These are phyloP conservation scores for Eupsilia transversa DNA, from an alignment of 2,888 invertebrate species.

Conservation along the genomic window DNA sequence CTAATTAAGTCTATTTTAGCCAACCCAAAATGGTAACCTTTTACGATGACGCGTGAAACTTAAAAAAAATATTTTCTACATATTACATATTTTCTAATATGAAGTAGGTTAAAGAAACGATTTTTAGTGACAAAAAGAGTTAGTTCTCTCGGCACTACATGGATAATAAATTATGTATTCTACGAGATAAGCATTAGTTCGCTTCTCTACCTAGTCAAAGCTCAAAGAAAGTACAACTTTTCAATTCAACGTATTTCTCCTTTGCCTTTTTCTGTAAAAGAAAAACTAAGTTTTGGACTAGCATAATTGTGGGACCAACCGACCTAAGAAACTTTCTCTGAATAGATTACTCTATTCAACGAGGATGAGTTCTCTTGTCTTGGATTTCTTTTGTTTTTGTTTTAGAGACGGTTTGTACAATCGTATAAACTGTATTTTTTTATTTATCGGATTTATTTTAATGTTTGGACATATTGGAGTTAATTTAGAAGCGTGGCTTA, in stretches of 20 bases:
- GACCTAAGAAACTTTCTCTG: conserved; percentile 52
- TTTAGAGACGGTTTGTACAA: conserved; percentile 16
- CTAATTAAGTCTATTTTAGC: background rate
- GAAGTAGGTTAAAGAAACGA: background rate
- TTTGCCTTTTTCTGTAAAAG: conserved; percentile 24
- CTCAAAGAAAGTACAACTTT: conserved; percentile 41
- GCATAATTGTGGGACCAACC: conserved; percentile 45
- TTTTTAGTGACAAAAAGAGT: background rate
- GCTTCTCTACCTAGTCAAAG: conserved; percentile 16
- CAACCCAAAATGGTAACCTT: background rate
- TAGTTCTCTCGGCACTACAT: background rate
- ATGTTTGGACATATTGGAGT: background rate
- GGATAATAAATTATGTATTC: background rate
- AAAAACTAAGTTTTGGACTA: conserved; percentile 43
- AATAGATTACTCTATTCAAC: conserved; percentile 47
- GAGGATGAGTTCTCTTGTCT: conserved; percentile 23
- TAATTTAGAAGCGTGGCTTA: no score
- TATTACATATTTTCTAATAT: no score
- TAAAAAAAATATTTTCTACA: background rate
- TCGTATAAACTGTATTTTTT: conserved; percentile 12
- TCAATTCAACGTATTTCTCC: conserved; percentile 38
- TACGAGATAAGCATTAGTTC: conserved; percentile 6
- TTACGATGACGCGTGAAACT: background rate
- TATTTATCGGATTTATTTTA: conserved; percentile 17
- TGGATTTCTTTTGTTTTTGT: conserved; percentile 39